Evolutionary conservation across 2,797 vertebrate genomes (phyloP).

Genomic region (Aldrovandia affinis): DNA sequence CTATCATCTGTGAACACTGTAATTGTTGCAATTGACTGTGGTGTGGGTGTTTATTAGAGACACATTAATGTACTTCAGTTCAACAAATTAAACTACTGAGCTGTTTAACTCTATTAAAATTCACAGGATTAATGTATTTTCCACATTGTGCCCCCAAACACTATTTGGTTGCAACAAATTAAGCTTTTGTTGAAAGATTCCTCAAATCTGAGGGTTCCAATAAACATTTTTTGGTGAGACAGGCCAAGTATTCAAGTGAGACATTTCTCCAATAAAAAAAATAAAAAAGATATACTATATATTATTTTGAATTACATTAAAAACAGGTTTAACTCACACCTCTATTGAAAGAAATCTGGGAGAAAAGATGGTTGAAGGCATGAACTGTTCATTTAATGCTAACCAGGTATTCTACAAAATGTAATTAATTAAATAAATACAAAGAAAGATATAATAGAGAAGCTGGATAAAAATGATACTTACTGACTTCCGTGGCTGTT

Average conservation of each 20-base stretch:
- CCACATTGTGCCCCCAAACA: constrained; percentile 55
- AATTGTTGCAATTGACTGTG: constrained; percentile 30
- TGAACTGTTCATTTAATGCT: too few species aligned
- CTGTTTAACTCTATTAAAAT: constrained; percentile 72
- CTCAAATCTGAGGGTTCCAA: background rate
- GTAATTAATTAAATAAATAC: too few species aligned
- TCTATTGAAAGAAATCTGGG: background rate
- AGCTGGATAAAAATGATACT: constrained; percentile 62
- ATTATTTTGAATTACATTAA: background rate
- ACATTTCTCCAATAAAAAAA: too few species aligned
- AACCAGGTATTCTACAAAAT: too few species aligned
- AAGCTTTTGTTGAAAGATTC: background rate
- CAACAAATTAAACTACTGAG: constrained; percentile 71
- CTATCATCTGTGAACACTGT: constrained; percentile 25
- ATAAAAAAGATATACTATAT: background rate
- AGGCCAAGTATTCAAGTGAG: background rate
- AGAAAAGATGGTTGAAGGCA: background rate
- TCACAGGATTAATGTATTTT: constrained; percentile 68
- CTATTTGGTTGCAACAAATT: constrained; percentile 60
- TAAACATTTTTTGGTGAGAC: background rate
- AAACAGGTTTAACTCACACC: background rate
- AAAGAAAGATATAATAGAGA: too few species aligned
- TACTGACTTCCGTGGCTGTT: constrained; percentile 94
- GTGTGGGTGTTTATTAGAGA: constrained; percentile 69
- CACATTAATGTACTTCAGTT: constrained; percentile 63